Base-by-base conservation (phyloP, 2,113 vertebrate species). In the Saccopteryx bilineata region DNA sequence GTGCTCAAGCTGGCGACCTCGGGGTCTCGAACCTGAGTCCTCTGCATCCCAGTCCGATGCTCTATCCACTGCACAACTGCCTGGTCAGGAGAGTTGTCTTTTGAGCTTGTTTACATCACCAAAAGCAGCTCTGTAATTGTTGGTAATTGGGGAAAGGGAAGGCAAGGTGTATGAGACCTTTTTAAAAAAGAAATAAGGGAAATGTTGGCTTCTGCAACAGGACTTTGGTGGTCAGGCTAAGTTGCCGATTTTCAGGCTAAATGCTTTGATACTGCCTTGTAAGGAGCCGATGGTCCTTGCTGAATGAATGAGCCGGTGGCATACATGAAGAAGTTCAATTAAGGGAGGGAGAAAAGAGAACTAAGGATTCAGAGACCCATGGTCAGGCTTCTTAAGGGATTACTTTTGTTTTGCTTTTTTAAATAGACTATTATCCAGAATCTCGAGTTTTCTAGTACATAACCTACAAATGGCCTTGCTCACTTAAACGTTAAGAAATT, bases 221-320 rank as follows among this genome's bases (percentile, higher is more conserved):
- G 90, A 82, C n/a, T 87, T 97, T 87, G 21, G 7, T 83, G 60
- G 48, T 83, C 58, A 95, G 95, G 39, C 61, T 85, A 56, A 52
- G n/a, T 75, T 95, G 54, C 33, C 46, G 28, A 0, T 72, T 85
- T 78, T 75, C n/a, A 15, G 33, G 33, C 52, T 91, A 1, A 69
- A 12, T 61, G n/a, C n/a, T 1, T 68, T 90, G 48, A 33, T 54
- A 8, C 33, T 33, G 15, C 33, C 28, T 82, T 52, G 65, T 71
- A 33, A 54, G 39, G 58, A 28, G 18, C 31, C 58, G 56, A 17
- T 58, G 60, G 13, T 46, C 54, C 19, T 94, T 95, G 66, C 66
- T 61, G 39, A 69, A 23, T 91, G 74, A 68, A 50, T 85, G 74
- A 68, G 50, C 81, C 26, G 4, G 14, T 74, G 60, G 4, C 26